These are phyloP conservation scores for Hirundo rustica DNA, from an alignment of 2,797 vertebrate genomes.

Conservation along the genomic window DNA sequence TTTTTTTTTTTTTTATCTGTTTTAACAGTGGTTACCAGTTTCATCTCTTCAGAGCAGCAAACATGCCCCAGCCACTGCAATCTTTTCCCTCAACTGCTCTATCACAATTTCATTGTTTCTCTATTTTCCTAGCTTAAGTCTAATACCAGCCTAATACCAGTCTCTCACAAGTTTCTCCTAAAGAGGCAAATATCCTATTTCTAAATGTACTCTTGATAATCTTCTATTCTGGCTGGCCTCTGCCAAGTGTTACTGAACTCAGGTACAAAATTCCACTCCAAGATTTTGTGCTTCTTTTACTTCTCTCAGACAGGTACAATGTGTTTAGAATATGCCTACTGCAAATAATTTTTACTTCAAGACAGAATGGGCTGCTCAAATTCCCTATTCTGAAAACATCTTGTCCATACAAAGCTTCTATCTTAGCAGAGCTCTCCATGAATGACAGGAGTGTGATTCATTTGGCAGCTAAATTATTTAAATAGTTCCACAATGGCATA, in stretches of 20 bases:
- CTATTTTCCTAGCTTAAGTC: not conserved
- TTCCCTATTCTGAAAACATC: conserved; percentile 10
- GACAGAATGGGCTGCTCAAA: conserved; percentile 13
- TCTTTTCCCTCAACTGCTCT: not conserved
- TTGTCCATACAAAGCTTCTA: conserved; percentile 20
- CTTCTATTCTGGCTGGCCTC: not conserved
- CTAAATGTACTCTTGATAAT: not conserved
- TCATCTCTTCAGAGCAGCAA: not conserved
- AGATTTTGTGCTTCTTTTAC: conserved; percentile 17
- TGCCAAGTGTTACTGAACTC: not conserved
- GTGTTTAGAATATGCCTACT: conserved; percentile 9
- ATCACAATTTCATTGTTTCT: not conserved
- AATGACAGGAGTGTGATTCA: conserved; percentile 57
- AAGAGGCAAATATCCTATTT: not conserved
- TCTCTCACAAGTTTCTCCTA: not conserved
- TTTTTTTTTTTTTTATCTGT: not conserved
- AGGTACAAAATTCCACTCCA: not conserved
- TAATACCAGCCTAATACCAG: not conserved
- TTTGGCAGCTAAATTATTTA: conserved; percentile 72
- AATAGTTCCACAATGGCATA: conserved; percentile 62
- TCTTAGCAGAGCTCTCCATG: conserved; percentile 38
- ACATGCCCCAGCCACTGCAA: not conserved
- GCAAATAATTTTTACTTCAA: conserved; percentile 52
- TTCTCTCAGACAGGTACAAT: conserved; percentile 14
- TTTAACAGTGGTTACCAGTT: not conserved